Percentiles rank a stretch among this genome's conserved stretches.
Conservation (phyloP, 2,888 invertebrate genomes). For the Pterostichus madidus region DNA sequence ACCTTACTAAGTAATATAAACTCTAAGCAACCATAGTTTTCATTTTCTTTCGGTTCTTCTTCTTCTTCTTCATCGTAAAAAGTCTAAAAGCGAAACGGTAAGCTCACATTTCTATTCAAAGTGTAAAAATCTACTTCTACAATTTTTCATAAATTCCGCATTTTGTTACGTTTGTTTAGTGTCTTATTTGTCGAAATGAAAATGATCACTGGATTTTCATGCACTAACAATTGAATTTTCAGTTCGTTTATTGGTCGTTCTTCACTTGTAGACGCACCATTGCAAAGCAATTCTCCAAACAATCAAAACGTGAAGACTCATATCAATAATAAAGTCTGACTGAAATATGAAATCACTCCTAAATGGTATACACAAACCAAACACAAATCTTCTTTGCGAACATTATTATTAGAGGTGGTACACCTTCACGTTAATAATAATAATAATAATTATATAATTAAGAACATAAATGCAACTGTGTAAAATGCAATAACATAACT, state of each 20-base stretch:
- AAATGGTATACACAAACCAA: slow-evolving; percentile 59
- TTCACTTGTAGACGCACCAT: slow-evolving; percentile 61
- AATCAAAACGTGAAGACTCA: slow-evolving; percentile 57
- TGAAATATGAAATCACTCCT: slow-evolving; percentile 63
- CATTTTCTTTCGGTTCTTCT: slow-evolving; percentile 51
- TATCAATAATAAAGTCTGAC: slow-evolving; percentile 65
- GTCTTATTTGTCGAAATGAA: slow-evolving; percentile 45
- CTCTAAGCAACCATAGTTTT: slow-evolving; percentile 60
- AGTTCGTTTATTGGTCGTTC: slow-evolving; percentile 67
- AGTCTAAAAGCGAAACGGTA: slow-evolving; percentile 61
- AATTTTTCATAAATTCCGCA: slow-evolving; percentile 50
- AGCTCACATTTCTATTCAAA: slow-evolving; percentile 62
- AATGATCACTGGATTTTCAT: slow-evolving; percentile 63
- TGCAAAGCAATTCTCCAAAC: slow-evolving; percentile 59
- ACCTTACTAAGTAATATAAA: slow-evolving; percentile 64
- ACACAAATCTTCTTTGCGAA: slow-evolving; percentile 41
- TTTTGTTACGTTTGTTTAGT: slow-evolving; percentile 11
- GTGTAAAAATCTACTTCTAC: slow-evolving; percentile 64
- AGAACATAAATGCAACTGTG: slow-evolving; percentile 73
- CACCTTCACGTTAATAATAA: slow-evolving; percentile 1
- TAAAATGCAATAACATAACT: slow-evolving; percentile 77
- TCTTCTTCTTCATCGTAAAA: slow-evolving; percentile 35
- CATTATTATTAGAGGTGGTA: slow-evolving; percentile 15
- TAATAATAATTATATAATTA: slow-evolving; percentile 67
- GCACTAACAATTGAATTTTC: slow-evolving; percentile 62